phyloP scores from a whole-genome alignment of 1,140 invertebrate genomes.

The Tenebrio molitor region DNA sequence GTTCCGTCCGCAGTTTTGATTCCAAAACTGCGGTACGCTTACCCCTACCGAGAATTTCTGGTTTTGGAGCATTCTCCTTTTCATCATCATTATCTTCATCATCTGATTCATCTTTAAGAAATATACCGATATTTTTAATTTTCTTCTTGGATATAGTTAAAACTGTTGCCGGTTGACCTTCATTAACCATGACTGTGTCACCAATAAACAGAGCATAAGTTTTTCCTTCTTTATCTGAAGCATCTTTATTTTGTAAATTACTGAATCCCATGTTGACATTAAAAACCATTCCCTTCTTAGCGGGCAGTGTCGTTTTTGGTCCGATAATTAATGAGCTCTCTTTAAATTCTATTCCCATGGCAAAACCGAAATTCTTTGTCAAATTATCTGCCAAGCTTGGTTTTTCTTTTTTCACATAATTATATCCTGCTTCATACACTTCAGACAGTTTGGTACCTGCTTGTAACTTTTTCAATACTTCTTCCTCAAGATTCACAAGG shows the following conservation, averaged over 20 bases:
- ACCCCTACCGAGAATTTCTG: slow-evolving; percentile 81
- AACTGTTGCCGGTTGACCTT: slow-evolving; percentile 85
- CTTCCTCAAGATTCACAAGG: slow-evolving; percentile 91
- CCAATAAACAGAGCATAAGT: slow-evolving; percentile 96
- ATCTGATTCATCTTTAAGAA: slow-evolving; percentile 94
- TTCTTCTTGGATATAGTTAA: slow-evolving; percentile 96
- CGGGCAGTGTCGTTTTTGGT: slow-evolving; percentile 86
- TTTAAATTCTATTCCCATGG: slow-evolving; percentile 98
- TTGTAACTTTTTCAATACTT: slow-evolving; percentile 87
- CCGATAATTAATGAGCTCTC: slow-evolving; percentile 94
- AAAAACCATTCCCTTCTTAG: slow-evolving; percentile 97
- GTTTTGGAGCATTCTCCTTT: slow-evolving; percentile 76
- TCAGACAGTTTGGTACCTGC: slow-evolving; percentile 89
- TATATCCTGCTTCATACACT: slow-evolving; percentile 89
- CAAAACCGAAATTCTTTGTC: slow-evolving; percentile 86
- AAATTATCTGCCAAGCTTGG: slow-evolving; percentile 90
- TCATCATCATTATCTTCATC: slow-evolving; percentile 84
- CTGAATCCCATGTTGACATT: slow-evolving; percentile 95
- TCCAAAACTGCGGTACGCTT: slow-evolving; percentile 95
- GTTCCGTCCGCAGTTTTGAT: slow-evolving; percentile 95
- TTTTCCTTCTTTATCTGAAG: slow-evolving; percentile 89
- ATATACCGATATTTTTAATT: slow-evolving; percentile 96
- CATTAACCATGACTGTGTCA: slow-evolving; percentile 96
- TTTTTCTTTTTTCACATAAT: slow-evolving; percentile 90
- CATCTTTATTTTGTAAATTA: slow-evolving; percentile 87